phyloP scores from a whole-genome alignment of 2,888 invertebrate genomes.

The Apoderus coryli region DNA sequence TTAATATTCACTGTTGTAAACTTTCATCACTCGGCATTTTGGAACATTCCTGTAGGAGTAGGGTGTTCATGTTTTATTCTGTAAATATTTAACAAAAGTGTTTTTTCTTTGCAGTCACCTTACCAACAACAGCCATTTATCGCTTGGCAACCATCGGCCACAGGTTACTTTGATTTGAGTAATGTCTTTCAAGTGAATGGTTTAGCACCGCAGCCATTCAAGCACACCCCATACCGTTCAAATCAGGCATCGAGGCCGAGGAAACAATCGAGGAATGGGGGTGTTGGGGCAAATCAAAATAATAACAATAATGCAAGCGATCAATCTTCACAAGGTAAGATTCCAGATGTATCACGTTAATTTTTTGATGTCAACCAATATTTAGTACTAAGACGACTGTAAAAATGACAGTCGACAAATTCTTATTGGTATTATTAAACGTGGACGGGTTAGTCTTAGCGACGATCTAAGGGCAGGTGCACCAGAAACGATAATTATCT shows the following conservation, averaged over 20 bases:
- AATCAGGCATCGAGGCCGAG: slow-evolving; percentile 20
- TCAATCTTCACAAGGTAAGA: slow-evolving; percentile 25
- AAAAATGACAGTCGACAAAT: too few species aligned
- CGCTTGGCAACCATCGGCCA: slow-evolving; percentile 38
- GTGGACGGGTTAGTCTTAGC: too few species aligned
- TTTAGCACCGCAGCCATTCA: slow-evolving; percentile 51
- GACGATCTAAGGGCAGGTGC: too few species aligned
- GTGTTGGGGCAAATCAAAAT: too few species aligned
- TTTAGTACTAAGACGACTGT: too few species aligned
- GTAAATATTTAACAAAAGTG: slow-evolving; percentile 2
- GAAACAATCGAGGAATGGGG: slow-evolving; percentile 25
- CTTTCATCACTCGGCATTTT: too few species aligned
- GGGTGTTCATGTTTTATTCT: not conserved
- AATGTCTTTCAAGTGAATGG: slow-evolving; percentile 61
- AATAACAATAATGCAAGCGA: too few species aligned
- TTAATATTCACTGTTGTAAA: too few species aligned
- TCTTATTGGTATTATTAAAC: too few species aligned
- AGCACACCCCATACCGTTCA: slow-evolving; percentile 34
- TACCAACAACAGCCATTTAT: slow-evolving; percentile 42
- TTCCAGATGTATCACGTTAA: slow-evolving; percentile 8
- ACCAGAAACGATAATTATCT: too few species aligned
- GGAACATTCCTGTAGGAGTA: too few species aligned
- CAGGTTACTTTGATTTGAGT: slow-evolving; percentile 49
- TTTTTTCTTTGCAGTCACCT: slow-evolving; percentile 26
- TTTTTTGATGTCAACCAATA: too few species aligned